These are phyloP conservation scores for Torymus auratus DNA, from an alignment of 2,888 invertebrate species.

Conservation along the genomic window DNA sequence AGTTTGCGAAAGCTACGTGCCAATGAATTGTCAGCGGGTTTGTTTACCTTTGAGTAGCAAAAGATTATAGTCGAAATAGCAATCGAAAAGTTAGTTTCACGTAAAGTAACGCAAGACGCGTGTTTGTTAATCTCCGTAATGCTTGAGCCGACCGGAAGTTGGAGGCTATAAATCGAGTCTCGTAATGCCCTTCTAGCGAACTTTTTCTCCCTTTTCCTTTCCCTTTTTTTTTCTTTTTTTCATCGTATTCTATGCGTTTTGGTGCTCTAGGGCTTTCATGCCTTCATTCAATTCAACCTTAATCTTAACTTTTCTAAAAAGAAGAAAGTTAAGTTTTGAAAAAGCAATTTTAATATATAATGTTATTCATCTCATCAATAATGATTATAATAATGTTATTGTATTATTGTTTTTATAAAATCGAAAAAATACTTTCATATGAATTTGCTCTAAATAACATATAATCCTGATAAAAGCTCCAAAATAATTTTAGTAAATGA, in stretches of 20 bases:
- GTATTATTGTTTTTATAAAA: no score
- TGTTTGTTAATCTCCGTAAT: slow-evolving; percentile 75
- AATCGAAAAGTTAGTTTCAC: neutral
- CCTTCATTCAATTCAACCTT: slow-evolving; percentile 52
- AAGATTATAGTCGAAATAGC: no score
- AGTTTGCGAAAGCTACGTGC: no score
- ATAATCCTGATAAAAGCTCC: no score
- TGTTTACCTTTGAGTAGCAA: no score
- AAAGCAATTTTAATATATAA: neutral
- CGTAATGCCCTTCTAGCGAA: slow-evolving; percentile 47
- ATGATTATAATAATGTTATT: no score
- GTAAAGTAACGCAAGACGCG: slow-evolving; percentile 46
- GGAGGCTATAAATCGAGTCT: slow-evolving; percentile 71
- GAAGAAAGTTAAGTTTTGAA: slow-evolving; percentile 20
- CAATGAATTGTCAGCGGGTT: no score
- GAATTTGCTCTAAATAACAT: no score
- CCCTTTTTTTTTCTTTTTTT: slow-evolving; percentile 59
- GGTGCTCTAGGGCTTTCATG: slow-evolving; percentile 18
- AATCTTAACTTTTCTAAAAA: slow-evolving; percentile 45
- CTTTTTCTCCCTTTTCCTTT: slow-evolving; percentile 58
- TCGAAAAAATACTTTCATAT: no score
- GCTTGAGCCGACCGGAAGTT: slow-evolving; percentile 72
- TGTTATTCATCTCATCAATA: no score
- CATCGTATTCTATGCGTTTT: slow-evolving; percentile 36
- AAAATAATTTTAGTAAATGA: no score